Conservation (phyloP, 2,888 invertebrate genomes). For the Coleophora deauratella region DNA sequence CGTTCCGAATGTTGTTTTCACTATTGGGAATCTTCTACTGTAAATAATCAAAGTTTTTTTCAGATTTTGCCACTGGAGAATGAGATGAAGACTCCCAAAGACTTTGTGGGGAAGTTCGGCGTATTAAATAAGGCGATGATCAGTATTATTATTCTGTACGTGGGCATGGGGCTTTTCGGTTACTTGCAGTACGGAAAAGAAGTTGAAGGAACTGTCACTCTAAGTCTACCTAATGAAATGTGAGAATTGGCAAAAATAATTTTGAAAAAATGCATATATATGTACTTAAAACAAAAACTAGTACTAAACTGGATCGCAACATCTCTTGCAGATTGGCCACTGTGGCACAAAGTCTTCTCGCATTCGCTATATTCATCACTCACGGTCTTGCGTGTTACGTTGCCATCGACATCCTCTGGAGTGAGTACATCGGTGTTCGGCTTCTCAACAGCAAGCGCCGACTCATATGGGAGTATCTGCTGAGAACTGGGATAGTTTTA, state of each 20-base stretch:
- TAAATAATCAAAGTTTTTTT: too few species aligned
- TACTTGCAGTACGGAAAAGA: slow-evolving; percentile 87
- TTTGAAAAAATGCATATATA: neutral
- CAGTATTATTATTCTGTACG: slow-evolving; percentile 86
- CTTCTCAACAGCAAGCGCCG: slow-evolving; percentile 76
- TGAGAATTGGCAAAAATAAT: slow-evolving; percentile 54
- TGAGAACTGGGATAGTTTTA: slow-evolving; percentile 85
- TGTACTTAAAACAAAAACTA: too few species aligned
- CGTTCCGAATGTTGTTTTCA: neutral
- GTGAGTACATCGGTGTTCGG: slow-evolving; percentile 76
- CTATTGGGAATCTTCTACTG: too few species aligned
- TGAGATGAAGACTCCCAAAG: slow-evolving; percentile 91
- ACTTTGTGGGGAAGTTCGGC: slow-evolving; percentile 86
- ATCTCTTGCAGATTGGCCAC: slow-evolving; percentile 75
- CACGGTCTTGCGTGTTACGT: slow-evolving; percentile 97
- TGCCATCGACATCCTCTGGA: slow-evolving; percentile 95
- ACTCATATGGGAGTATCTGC: slow-evolving; percentile 82
- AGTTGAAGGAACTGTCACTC: slow-evolving; percentile 87
- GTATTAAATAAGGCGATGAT: slow-evolving; percentile 91
- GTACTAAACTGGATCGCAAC: too few species aligned
- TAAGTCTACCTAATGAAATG: slow-evolving; percentile 82
- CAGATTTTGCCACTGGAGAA: slow-evolving; percentile 95
- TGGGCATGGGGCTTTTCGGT: slow-evolving; percentile 92
- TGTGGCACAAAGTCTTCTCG: slow-evolving; percentile 81
- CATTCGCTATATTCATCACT: slow-evolving; percentile 90